Conservation (phyloP, 1,140 invertebrate species). For the Nymphalis io region DNA sequence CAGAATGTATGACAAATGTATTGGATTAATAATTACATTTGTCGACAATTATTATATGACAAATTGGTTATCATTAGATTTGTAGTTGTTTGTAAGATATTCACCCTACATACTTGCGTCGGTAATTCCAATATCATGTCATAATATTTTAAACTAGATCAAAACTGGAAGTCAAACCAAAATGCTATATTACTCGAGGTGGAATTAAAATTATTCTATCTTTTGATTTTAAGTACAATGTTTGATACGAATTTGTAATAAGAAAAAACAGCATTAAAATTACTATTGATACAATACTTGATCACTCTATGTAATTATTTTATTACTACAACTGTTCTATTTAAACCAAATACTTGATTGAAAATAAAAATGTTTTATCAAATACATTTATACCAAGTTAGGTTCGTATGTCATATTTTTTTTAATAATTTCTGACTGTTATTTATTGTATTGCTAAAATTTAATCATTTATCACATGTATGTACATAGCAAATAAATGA, state of each 20-base stretch:
- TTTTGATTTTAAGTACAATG: neutral
- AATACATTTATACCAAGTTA: neutral
- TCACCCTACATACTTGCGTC: neutral
- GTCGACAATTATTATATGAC: neutral
- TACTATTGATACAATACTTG: neutral
- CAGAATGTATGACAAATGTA: neutral
- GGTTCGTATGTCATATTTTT: neutral
- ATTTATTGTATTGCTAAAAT: constrained; percentile 7
- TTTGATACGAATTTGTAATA: neutral
- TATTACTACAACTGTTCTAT: neutral
- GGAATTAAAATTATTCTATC: neutral
- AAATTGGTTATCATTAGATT: constrained; percentile 5
- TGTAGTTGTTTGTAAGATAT: neutral
- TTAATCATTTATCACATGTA: neutral
- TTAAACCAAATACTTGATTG: neutral
- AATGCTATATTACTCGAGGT: neutral
- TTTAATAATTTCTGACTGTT: neutral
- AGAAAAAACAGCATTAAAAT: neutral
- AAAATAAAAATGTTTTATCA: neutral
- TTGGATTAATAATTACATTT: neutral
- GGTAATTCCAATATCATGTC: neutral
- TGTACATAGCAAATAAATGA: constrained; percentile 7
- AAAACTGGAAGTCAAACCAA: neutral
- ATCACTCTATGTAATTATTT: neutral
- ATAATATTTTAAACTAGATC: constrained; percentile 20